Base-by-base conservation (phyloP, 2,113 vertebrate species). In the Sapayoa aenigma region DNA sequence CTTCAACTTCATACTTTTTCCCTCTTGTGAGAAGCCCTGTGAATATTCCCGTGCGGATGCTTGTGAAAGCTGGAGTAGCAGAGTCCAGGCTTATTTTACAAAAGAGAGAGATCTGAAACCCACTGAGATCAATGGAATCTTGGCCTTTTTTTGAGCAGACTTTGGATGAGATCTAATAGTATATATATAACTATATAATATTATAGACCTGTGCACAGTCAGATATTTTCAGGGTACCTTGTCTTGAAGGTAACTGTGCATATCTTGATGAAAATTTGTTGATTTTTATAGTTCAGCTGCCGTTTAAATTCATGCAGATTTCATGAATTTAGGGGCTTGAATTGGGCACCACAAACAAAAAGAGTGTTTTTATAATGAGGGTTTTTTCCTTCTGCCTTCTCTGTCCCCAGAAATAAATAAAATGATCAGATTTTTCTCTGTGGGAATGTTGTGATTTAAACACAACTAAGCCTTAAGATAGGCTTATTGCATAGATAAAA, bases 401-500 rank as follows among this genome's bases (percentile, higher is more conserved):
- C 35, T 73, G 31, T 79, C 28, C 11, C 14, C 5, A 55, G 15
- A 94, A 92, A 49, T 77, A 93, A 95, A 90, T 59, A 80, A 94
- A 95, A 93, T 44, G 4, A 86, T 72, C 24, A 87, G 37, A 44
- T 89, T 95, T 93, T 95, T 90, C 46, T 90, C n/a, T 88, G 1
- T 93, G 92, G 77, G 46, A 95, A 86, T 90, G 63, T 95, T 91
- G 87, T 72, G 81, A 58, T 95, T 96, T 94, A 94, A 91, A 87
- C 42, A 82, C 42, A 93, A 69, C 60, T 46, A 78, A 96, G 49
- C 80, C 80, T 91, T 84, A 91, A 94, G 68, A 80, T 84, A 76
- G 94, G 90, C 80, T 95, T 95, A 90, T 89, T 96, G 90, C 88
- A 69, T 67, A 76, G 84, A 95, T 89, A 84, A 92, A 96, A 97